A percentile compares a stretch with the other conserved stretches of the same genome.
Evolutionary conservation across 2,797 vertebrate species (phyloP).

Genomic region (Neosilurus mollespiculum): DNA sequence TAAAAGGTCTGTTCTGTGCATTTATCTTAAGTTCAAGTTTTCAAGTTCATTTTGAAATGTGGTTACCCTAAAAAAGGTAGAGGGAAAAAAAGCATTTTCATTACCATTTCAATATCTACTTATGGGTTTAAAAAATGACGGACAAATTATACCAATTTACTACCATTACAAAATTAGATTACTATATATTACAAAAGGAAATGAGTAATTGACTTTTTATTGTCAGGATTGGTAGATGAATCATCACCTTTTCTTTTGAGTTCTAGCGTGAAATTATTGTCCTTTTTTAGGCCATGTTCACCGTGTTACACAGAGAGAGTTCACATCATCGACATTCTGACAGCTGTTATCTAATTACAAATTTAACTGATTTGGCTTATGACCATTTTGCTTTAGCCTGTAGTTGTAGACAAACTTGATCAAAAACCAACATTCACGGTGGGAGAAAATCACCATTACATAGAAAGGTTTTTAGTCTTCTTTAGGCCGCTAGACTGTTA

Average conservation of each 20-base stretch:
- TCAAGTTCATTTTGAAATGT: neutral
- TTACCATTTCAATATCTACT: neutral
- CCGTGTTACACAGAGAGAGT: neutral
- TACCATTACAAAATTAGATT: neutral
- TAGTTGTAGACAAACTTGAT: neutral
- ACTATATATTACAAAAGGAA: neutral
- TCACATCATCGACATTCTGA: neutral
- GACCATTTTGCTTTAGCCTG: neutral
- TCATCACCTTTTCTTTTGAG: neutral
- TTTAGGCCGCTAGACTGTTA: neutral
- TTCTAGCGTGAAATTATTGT: neutral
- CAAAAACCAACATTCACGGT: neutral
- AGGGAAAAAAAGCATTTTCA: neutral
- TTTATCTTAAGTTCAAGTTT: neutral
- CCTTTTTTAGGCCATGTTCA: neutral
- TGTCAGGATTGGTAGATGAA: neutral
- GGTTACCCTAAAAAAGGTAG: neutral
- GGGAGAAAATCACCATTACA: neutral
- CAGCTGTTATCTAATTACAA: neutral
- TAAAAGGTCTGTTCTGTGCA: neutral
- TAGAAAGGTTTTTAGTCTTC: neutral
- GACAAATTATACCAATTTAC: neutral
- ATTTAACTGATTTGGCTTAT: neutral
- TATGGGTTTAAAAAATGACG: neutral
- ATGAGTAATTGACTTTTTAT: neutral